phyloP scores from a whole-genome alignment of 2,888 invertebrate genomes.

The Thymelicus lineola region DNA sequence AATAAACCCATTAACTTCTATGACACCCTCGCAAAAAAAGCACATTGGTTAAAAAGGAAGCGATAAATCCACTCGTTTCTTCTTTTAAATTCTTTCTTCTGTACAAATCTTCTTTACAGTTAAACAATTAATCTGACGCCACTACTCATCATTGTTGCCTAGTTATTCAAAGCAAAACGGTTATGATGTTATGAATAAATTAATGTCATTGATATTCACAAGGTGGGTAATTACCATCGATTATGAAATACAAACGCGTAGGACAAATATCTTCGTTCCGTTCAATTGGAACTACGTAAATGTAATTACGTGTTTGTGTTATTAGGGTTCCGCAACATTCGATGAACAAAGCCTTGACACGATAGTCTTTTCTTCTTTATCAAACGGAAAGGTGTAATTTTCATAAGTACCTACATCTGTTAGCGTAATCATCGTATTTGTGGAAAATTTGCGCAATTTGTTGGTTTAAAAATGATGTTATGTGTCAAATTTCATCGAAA shows the following conservation, averaged over 20 bases:
- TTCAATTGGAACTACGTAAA: background rate
- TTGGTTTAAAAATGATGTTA: no score
- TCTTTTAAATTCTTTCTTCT: no score
- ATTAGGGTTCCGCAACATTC: background rate
- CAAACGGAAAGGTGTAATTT: no score
- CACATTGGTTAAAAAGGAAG: no score
- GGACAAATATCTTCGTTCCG: slow-evolving; percentile 10
- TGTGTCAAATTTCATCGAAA: no score
- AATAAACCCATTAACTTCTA: background rate
- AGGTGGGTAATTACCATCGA: slow-evolving; percentile 41
- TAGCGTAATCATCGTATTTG: no score
- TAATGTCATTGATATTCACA: slow-evolving; percentile 40
- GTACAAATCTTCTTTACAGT: background rate
- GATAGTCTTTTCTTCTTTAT: no score
- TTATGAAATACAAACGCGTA: slow-evolving; percentile 39
- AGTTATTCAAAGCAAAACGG: slow-evolving; percentile 20
- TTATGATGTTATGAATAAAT: slow-evolving; percentile 17
- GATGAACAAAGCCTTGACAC: background rate
- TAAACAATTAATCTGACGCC: background rate
- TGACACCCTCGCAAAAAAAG: background rate
- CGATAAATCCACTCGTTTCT: no score
- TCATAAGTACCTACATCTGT: no score
- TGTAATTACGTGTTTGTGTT: background rate
- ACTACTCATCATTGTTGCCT: slow-evolving; percentile 41
- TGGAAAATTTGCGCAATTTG: no score